Base-by-base conservation (phyloP, 2,888 invertebrate genomes). In the Epirrhoe tristata region DNA sequence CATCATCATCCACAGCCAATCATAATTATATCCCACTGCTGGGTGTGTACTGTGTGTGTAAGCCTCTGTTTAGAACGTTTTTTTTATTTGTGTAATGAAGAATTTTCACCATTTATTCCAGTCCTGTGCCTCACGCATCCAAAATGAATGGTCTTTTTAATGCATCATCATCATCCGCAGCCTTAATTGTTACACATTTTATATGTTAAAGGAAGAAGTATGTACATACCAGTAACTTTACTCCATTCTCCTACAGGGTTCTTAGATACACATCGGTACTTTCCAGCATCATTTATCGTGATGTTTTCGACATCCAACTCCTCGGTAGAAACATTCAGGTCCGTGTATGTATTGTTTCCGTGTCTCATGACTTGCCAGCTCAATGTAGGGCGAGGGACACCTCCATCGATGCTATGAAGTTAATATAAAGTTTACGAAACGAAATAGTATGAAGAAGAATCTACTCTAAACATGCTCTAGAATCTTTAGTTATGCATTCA, bases 201-300 rank as follows among this genome's bases (percentile, higher is more conserved):
- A 39, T 39, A 6, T 36, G 36, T 6, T 36, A 6, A 36, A 8
- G 12, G 2, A 39, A 8, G 12, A 39, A 12, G 39, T 12, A 57
- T 36, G 14, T 0, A 46, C 16, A 6, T 63, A 63, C 63, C 63
- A 16, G 53, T 58, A n/a, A 10, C 24, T 54, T 54, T 36, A 1
- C 0, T 48, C n/a, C 5, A 14, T 52, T 56, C 6, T 17, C 61
- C 66, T 0, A 66, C 1, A 39, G 24, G 5, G 31, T 66, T 66
- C 10, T 50, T 36, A 1, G 43, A 52, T 5, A 48, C 5, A 17
- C 66, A 66, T n/a, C 50, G 50, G 32, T 65, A 69, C 4, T n/a
- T 14, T 4, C 69, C 69, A 8, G 60, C 46, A 5, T 65, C 51
- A 14, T 32, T n/a, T 31, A 62, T 54, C n/a, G 46, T 57, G 31